These are phyloP conservation scores for Paedocypris sp. DNA, from an alignment of 2,113 vertebrate genomes.

Conservation along the genomic window DNA sequence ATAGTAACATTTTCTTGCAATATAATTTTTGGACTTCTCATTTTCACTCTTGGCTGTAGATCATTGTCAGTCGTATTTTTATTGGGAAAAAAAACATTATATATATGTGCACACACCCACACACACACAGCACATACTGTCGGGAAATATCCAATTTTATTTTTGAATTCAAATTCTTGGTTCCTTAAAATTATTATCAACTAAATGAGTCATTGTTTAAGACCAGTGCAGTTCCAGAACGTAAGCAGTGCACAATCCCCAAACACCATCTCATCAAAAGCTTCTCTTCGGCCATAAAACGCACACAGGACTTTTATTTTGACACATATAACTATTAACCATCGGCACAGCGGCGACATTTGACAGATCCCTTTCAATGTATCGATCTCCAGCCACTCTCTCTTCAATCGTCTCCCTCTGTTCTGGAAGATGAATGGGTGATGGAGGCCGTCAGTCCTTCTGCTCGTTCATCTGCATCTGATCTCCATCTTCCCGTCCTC, in stretches of 20 bases:
- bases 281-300: slow-evolving; percentile 11
- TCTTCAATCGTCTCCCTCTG: background rate
- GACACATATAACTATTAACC: slow-evolving; percentile 4
- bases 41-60: too few relatives aligned
- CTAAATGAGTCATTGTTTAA: too few relatives aligned
- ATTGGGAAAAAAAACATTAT: too few relatives aligned
- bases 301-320: slow-evolving; percentile 3
- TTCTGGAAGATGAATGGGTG: background rate
- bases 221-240: too few relatives aligned
- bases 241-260: background rate
- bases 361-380: slow-evolving; percentile 19
- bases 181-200: too few relatives aligned
- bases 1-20: too few relatives aligned
- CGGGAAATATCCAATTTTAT: too few relatives aligned
- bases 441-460: background rate
- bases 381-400: background rate
- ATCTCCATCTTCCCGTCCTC: background rate
- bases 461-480: background rate
- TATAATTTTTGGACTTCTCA: too few relatives aligned
- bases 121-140: too few relatives aligned
- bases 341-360: background rate
- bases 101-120: too few relatives aligned
- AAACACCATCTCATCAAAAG: slow-evolving; percentile 19
- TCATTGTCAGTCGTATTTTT: too few relatives aligned
- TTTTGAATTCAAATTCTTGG: too few relatives aligned